Percentiles rank a stretch among this genome's conserved stretches.
Conservation (phyloP, 30 jellyfish, hydroid and myxozoan genomes). For the Aurelia aurita complex sp. Pacific region DNA sequence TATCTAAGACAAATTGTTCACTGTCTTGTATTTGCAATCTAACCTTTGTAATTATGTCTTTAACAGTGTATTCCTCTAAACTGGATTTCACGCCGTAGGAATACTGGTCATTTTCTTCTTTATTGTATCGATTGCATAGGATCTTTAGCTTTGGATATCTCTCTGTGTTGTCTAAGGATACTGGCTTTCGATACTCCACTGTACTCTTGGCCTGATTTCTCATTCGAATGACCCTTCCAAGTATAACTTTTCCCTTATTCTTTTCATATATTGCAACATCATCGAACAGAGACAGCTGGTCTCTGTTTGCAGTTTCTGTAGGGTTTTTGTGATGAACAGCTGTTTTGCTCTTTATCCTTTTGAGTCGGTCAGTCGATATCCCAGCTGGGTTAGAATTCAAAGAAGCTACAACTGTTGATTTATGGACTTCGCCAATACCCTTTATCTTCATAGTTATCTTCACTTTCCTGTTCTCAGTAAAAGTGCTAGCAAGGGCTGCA, state of each 20-base stretch:
- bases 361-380: slow-evolving; percentile 12
- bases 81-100: not conserved
- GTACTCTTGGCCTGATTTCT: slow-evolving; percentile 6
- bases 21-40: not conserved
- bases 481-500: not conserved
- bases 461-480: not conserved
- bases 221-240: slow-evolving; percentile 19
- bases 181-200: slow-evolving; percentile 26
- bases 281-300: slow-evolving; percentile 20
- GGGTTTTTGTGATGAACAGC: not conserved
- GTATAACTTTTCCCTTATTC: slow-evolving; percentile 2
- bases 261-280: slow-evolving; percentile 27
- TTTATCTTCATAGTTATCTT: not conserved
- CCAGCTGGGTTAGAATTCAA: slow-evolving; percentile 2
- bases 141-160: not conserved
- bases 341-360: not conserved
- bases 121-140: too few species aligned
- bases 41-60: not conserved
- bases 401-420: not conserved
- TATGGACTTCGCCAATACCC: too few species aligned
- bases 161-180: slow-evolving; percentile 1
- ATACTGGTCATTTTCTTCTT: too few species aligned
- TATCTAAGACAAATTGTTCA: not conserved
- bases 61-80: slow-evolving; percentile 1
- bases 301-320: slow-evolving; percentile 4